Conservation (phyloP, 2,113 vertebrate genomes). For the Stigmatopora argus region DNA sequence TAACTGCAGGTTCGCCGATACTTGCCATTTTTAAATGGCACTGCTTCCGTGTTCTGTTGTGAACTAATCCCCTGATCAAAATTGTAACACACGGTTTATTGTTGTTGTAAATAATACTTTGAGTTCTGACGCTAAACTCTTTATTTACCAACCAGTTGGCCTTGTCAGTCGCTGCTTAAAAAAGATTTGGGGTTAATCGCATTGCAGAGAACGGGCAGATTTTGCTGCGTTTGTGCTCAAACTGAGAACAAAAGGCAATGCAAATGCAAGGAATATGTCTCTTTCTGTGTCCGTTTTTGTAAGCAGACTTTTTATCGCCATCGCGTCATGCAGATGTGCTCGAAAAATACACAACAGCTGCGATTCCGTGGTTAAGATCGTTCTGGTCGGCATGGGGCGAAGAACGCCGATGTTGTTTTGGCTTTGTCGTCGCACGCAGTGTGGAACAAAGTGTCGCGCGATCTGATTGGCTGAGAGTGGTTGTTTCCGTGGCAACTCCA, state of each 20-base stretch:
- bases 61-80: too few species aligned
- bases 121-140: neutral
- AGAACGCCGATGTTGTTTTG: constrained; percentile 63
- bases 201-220: constrained; percentile 46
- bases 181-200: constrained; percentile 52
- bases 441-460: constrained; percentile 30
- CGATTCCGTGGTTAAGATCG: constrained; percentile 20
- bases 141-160: constrained; percentile 12
- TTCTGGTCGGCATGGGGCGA: constrained; percentile 16
- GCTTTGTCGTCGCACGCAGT: constrained; percentile 53
- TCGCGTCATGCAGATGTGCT: neutral
- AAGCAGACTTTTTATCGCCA: too few species aligned
- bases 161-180: constrained; percentile 9
- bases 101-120: neutral
- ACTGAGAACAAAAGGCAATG: constrained; percentile 39
- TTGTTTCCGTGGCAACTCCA: constrained; percentile 56
- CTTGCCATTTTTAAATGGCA: neutral
- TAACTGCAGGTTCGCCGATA: neutral
- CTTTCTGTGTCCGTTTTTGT: neutral
- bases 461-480: constrained; percentile 47
- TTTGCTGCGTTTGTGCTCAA: constrained; percentile 35
- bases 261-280: neutral
- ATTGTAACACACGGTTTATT: neutral
- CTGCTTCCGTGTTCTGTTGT: neutral
- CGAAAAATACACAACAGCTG: neutral